Base-by-base conservation (phyloP, 1,140 invertebrate species). In the Drosophila suzukii region DNA sequence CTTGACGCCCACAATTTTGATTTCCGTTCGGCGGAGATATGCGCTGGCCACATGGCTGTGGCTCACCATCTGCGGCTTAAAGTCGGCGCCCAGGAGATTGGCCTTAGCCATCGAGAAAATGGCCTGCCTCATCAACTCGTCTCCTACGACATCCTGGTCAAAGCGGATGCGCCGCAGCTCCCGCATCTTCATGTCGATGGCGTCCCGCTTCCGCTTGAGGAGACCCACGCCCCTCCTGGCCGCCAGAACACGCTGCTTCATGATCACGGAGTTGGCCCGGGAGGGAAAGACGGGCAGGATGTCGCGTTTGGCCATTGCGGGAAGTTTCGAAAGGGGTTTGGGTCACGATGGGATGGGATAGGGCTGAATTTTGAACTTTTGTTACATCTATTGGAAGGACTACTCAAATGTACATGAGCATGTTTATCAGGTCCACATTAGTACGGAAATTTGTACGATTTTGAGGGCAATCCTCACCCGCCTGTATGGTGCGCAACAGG, bases 51-150 rank as follows among this genome's bases (percentile, higher is more conserved):
- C 62, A 0, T 38, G 43, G 32, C 61, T 77, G 6, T 59, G 47
- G 15, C 71, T 44, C 10, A 92, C 74, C 6, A 77, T 73, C 13
- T 75, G 30, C 0, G 91, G 77, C 49, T 75, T 91, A 6, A 91
- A 79, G 38, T 92, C 91, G 3, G 84, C 81, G 38, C 76, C 76
- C 20, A 92, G 46, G 15, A 91, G 75, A 49, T 81, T 89, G 7
- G 81, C 90, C 54, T 92, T 92, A 2, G 91, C 75, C 51, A 92
- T 46, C 6, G 91, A 81, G 41, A 92, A 92, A 5, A 89, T 83
- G 2, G 91, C 91, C 1, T 50, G 24, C 3, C 80, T 51, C 75
- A 92, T 81, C 1, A 27, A 13, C 1, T 75, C 36, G 13, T 86
- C 77, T 7, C 75, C 70, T 0, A 13, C 0, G 0, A 77, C 65